phyloP scores from a whole-genome alignment of 2,888 invertebrate genomes.

The Apotomis capreana region DNA sequence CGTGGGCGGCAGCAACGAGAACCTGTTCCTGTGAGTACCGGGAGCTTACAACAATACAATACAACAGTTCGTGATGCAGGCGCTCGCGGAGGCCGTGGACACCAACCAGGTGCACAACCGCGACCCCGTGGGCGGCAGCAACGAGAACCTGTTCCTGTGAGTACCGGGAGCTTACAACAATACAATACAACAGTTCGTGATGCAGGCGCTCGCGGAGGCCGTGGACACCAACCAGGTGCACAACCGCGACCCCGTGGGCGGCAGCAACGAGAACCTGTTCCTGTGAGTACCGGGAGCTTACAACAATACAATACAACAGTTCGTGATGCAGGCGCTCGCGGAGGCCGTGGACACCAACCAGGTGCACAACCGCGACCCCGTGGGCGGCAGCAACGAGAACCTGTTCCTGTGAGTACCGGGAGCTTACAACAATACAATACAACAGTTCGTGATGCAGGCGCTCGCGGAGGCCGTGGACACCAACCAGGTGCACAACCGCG shows the following conservation, averaged over 20 bases:
- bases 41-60: too few relatives aligned
- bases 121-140: slow-evolving; percentile 98
- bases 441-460: slow-evolving; percentile 96
- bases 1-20: slow-evolving; percentile 98
- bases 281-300: slow-evolving; percentile 32
- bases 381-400: slow-evolving; percentile 98
- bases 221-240: slow-evolving; percentile 57
- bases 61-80: slow-evolving; percentile 97
- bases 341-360: slow-evolving; percentile 85
- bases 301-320: too few relatives aligned
- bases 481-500: slow-evolving; percentile 97
- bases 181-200: slow-evolving; percentile 86
- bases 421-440: too few relatives aligned
- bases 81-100: slow-evolving; percentile 95
- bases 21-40: slow-evolving; percentile 87
- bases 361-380: slow-evolving; percentile 97
- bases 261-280: slow-evolving; percentile 98
- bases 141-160: slow-evolving; percentile 98
- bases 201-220: too few relatives aligned
- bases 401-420: slow-evolving; percentile 86
- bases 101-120: slow-evolving; percentile 98
- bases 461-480: slow-evolving; percentile 96
- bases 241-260: slow-evolving; percentile 98
- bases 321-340: slow-evolving; percentile 87
- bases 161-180: too few relatives aligned